Evolutionary conservation across 2,888 invertebrate genomes (phyloP), one percentile per base, ranked within the genome.

Genomic region (Xestia sexstrigata): DNA sequence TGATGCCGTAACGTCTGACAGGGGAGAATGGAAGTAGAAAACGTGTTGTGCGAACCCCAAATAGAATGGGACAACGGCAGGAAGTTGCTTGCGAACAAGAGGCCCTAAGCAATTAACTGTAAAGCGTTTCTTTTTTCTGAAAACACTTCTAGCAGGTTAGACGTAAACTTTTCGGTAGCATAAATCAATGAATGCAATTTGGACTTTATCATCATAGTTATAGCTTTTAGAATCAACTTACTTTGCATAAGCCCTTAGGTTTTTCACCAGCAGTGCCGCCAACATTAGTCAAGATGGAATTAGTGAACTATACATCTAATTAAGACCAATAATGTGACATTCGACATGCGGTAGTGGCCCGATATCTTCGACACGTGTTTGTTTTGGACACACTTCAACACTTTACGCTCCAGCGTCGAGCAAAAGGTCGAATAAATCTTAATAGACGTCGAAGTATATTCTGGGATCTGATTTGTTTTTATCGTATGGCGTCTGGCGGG

Each of bases 341-440:
- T 67, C 67, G 78, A 83, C 58, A 79, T 70, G 81, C 72, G 72
- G 52, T 42, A 60, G 52, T 49, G 17, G 2, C 15, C 30, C 23
- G 42, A 45, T 65, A 62, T 13, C n/a, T 49, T 71, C 0, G 8
- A 52, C 26, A 30, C 80, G 39, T 69, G 70, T 79, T 79, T 81
- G 62, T 79, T 70, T 62, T 70, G 67, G 70, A 68, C 20, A 71
- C 67, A 60, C 74, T 73, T 67, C 73, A 66, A 78, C 62, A 72
- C 68, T 66, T 45, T 13, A 62, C 70, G 65, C 65, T 77, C 55
- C 52, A 52, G 39, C 58, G 68, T 78, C 55, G 58, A 26, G 60
- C 77, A 82, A 82, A 79, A 79, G 77, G 67, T 82, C 17, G 47
- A 66, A 73, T 73, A 67, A 83, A 79, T 69, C 74, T 66, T 73